Evolutionary conservation across 2,797 vertebrate species (phyloP).

Genomic region (Presbytis comata): DNA sequence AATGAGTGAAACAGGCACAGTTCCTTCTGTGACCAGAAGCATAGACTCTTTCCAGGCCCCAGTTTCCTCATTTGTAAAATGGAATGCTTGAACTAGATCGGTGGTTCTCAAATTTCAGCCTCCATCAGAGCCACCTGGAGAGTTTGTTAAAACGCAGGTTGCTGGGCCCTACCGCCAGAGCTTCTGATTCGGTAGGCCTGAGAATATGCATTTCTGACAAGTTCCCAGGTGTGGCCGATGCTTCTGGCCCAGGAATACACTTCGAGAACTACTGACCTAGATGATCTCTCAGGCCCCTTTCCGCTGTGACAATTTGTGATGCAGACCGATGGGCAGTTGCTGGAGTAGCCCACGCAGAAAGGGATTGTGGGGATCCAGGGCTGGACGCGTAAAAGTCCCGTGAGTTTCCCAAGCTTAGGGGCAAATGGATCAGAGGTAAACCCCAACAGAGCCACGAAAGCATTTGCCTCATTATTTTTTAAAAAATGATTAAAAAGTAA

Average conservation of each 20-base stretch:
- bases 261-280: background rate
- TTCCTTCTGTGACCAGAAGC: background rate
- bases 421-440: constrained; percentile 82
- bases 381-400: background rate
- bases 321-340: background rate
- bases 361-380: background rate
- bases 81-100: background rate
- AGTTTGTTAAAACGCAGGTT: background rate
- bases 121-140: background rate
- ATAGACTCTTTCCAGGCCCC: background rate
- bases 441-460: constrained; percentile 74
- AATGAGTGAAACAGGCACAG: background rate
- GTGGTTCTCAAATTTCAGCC: background rate
- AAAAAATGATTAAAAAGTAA: constrained; percentile 86
- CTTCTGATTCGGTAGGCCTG: background rate
- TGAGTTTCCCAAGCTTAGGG: constrained; percentile 30
- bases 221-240: background rate
- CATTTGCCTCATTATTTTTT: constrained; percentile 84
- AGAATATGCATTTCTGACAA: background rate
- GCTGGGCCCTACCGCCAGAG: background rate
- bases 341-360: background rate
- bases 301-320: background rate
- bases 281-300: background rate
- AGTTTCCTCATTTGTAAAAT: background rate
- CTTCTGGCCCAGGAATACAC: background rate